Base-by-base conservation (phyloP, 2,888 invertebrate species). In the Salpingus planirostris region DNA sequence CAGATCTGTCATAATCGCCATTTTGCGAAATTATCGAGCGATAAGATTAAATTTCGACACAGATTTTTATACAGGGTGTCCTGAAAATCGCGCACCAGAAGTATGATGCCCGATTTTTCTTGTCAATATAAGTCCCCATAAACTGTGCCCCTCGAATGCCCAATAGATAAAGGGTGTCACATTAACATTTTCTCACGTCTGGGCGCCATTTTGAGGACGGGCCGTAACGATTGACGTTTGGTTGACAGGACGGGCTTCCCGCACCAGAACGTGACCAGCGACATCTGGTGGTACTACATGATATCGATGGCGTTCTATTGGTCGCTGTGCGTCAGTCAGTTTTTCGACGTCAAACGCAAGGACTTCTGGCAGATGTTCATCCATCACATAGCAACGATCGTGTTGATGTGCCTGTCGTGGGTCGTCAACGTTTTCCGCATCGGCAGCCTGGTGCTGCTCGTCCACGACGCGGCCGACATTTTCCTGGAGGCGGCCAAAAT, bases 351-450 rank as follows among this genome's bases (percentile, higher is more conserved):
- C 31, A 84, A 84, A 43, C 77, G 93, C 43, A 90, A 90, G 66
- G 91, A 91, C 67, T 96, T 97, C 66, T 90, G 90, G 86, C 92
- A 96, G 71, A 97, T 98, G 92, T 93, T 97, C 65, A 71, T 93
- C 31, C 97, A 98, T 68, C 97, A 98, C 62, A 76, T 93, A 56
- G 90, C 91, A 12, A 95, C 97, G 22, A 83, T 98, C 47, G 65
- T 80, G 24, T 73, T 98, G 40, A 77, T 98, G 69, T 79, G 78
- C 33, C 83, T 96, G 61, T 95, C 95, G 43, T 98, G 95, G 92
- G 78, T 89, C 3, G 87, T 88, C 64, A 97, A 96, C 66, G 74
- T 96, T 49, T 85, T 89, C 52, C 77, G 90, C 40, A 81, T 93
- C 46, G 98, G 97, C 18, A 84, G 90, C 0, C 67, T 98, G 32